Evolutionary conservation across 2,113 vertebrate species (phyloP), one percentile per base, ranked within the genome.

Genomic region (Syrmaticus mikado): DNA sequence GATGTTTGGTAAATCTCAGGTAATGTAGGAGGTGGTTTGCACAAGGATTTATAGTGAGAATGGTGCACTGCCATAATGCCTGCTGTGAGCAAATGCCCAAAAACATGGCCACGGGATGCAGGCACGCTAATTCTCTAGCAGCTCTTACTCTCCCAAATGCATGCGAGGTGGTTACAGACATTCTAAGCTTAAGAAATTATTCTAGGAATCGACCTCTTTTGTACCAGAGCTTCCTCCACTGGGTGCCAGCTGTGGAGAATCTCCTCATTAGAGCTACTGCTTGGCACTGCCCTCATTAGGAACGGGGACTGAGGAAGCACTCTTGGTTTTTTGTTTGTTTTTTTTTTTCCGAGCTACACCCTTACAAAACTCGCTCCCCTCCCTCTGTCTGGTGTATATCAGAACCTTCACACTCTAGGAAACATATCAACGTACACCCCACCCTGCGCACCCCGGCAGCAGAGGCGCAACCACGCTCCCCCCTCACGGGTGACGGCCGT

Each of bases 1-100:
- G 15, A 58, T 8, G 1, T 22, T 43, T 18, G 34, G 21, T 17
- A 28, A 7, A n/a, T 48, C 30, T 79, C 27, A 48, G 43, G 43
- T 16, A 38, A 36, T 0, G 0, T 6, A 30, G 28, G 30, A 38
- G 53, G 38, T 0, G 4, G 40, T 48, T 48, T 52, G 28, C 13
- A 28, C 12, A 36, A 8, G n/a, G n/a, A 36, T 36, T 13, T 27
- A 18, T 9, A 5, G 36, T 40, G 38, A 62, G 24, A 52, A 71
- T 0, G 2, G 41, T 10, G 13, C 15, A 4, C 4, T 66, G 41
- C 8, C 14, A 4, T 5, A 32, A 34, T 0, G 0, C 7, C 34
- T 11, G 8, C 32, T 30, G 21, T 30, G 25, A 43, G 24, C 4
- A 8, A 45, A 25, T 0, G 13, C 27, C 24, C 7, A 0, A 27